These are phyloP conservation scores for Poeciliopsis prolifica DNA, from an alignment of 2,113 vertebrate species.

Conservation along the genomic window DNA sequence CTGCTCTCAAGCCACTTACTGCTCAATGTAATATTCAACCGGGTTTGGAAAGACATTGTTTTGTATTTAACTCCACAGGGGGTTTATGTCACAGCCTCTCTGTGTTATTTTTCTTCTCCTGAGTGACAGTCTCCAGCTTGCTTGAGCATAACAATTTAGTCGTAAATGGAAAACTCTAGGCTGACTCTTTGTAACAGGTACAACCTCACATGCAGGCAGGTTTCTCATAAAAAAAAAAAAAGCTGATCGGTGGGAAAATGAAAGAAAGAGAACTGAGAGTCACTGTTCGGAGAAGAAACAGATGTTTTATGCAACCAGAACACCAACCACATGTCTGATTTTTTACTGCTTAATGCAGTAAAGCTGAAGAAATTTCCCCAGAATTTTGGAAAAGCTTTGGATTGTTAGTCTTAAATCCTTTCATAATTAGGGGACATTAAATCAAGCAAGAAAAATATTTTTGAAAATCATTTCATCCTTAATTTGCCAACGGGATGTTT, in stretches of 20 bases:
- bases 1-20: slow-evolving; percentile 50
- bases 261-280: slow-evolving; percentile 10
- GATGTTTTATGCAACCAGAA: slow-evolving; percentile 19
- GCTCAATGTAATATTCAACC: slow-evolving; percentile 59
- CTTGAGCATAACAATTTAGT: slow-evolving; percentile 61
- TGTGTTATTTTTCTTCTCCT: slow-evolving; percentile 51
- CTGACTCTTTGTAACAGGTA: slow-evolving; percentile 69
- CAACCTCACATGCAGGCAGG: slow-evolving; percentile 50
- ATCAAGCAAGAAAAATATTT: not conserved
- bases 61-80: slow-evolving; percentile 66
- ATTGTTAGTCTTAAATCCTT: not conserved
- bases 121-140: slow-evolving; percentile 61
- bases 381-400: slow-evolving; percentile 13
- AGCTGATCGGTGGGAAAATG: slow-evolving; percentile 13
- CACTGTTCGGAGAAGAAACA: slow-evolving; percentile 1
- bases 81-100: slow-evolving; percentile 53
- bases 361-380: not conserved
- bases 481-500: not conserved
- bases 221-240: slow-evolving; percentile 18
- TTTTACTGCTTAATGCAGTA: not conserved
- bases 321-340: not conserved
- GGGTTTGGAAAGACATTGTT: slow-evolving; percentile 53
- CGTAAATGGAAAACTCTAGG: slow-evolving; percentile 64
- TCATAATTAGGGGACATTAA: not conserved
- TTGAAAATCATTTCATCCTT: not conserved